These are phyloP conservation scores for Byasa hedistus DNA, from an alignment of 2,888 invertebrate genomes.

Conservation along the genomic window DNA sequence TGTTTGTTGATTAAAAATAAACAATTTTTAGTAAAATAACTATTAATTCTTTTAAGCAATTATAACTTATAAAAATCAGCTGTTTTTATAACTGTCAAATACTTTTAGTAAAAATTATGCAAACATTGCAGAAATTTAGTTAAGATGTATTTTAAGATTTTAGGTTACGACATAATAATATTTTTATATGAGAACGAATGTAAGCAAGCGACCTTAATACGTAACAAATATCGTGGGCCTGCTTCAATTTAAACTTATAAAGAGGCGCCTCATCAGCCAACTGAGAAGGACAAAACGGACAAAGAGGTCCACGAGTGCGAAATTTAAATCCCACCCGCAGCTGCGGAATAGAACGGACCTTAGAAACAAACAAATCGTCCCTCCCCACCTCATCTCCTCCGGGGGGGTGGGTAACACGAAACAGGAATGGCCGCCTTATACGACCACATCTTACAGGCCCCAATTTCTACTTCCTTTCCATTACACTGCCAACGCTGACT, in stretches of 20 bases:
- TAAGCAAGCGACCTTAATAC: constrained; percentile 41
- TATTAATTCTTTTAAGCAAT: no score
- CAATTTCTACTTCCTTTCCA: constrained; percentile 79
- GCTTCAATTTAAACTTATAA: constrained; percentile 72
- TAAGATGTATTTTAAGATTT: no score
- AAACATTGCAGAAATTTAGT: no score
- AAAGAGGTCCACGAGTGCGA: constrained; percentile 65
- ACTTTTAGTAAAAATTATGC: no score
- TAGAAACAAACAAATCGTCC: constrained; percentile 75
- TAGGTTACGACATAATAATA: no score
- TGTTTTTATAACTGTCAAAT: no score
- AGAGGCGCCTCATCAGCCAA: constrained; percentile 69
- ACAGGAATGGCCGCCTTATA: constrained; percentile 70
- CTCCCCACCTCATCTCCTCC: constrained; percentile 41
- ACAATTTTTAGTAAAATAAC: no score
- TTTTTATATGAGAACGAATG: neutral
- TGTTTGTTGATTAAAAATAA: no score
- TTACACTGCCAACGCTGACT: constrained; percentile 73
- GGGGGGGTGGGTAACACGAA: constrained; percentile 36
- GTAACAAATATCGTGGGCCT: constrained; percentile 48
- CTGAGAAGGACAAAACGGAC: constrained; percentile 63
- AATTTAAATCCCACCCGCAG: constrained; percentile 75
- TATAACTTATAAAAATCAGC: no score
- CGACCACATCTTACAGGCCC: constrained; percentile 79
- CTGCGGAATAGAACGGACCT: constrained; percentile 67